Base-by-base conservation (phyloP, 2,797 vertebrate genomes). In the Molossus molossus region DNA sequence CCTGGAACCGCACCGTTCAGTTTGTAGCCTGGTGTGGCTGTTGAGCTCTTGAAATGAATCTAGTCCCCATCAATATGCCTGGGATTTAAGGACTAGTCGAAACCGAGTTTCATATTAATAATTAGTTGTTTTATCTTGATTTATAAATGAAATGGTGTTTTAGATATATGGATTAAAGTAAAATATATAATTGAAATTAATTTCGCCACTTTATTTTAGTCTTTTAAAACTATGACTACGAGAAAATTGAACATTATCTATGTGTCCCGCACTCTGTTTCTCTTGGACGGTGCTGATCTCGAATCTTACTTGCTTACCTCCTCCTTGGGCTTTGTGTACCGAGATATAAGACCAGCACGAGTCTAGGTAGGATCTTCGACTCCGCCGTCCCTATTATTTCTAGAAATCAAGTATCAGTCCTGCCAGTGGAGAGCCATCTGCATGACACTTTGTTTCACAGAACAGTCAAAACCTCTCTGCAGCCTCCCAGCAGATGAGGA, bases 401-500 rank as follows among this genome's bases (percentile, higher is more conserved):
- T 93, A 79, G 58, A 90, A 79, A 50, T 75, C 23, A 72, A 62
- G 29, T 53, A 29, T 40, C 86, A 88, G 1, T 15, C 9, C 55
- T 60, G 4, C 65, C 67, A 6, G 58, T 60, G 29, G 37, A 87
- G 70, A 93, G 77, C 94, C 57, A 82, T 67, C 57, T 87, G 9
- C 15, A 45, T 3, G 62, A 77, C 77, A 48, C 48, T 97, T 94
- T 72, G 40, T 91, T 94, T 95, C 60, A 48, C 69, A 83, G 85
- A 80, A 58, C 33, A 58, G 76, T 58, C 20, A 58, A 64, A 93
- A 87, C 27, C 37, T 93, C 33, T 40, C 45, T 96, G 37, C 53
- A 80, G 62, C 79, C 73, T 92, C 83, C 53, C 57, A 69, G 69
- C 14, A 92, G 87, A 87, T 27, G 37, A 75, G 40, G 67, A 29